Conservation (phyloP, 2,797 vertebrate species). For the Sebastes paucispinis region DNA sequence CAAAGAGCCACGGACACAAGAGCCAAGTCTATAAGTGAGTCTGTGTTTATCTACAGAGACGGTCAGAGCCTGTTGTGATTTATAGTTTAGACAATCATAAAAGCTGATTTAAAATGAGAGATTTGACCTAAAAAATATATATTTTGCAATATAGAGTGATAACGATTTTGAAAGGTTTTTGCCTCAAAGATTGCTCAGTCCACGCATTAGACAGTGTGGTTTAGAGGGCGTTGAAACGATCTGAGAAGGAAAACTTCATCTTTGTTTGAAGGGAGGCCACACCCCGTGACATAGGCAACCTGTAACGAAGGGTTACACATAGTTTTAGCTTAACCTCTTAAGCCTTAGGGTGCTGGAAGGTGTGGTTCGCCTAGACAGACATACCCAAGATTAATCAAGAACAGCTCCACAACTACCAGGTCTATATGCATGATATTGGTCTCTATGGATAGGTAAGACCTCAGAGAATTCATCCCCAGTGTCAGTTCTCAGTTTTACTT, state of each 20-base stretch:
- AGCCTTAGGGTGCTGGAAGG: no score
- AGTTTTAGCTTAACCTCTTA: no score
- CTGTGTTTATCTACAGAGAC: not conserved
- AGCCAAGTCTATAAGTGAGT: constrained; percentile 92
- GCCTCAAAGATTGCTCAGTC: no score
- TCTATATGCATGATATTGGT: no score
- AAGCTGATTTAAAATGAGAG: not conserved
- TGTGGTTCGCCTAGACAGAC: no score
- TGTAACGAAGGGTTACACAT: not conserved
- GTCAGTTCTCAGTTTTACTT: no score
- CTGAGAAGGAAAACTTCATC: not conserved
- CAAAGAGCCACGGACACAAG: constrained; percentile 74
- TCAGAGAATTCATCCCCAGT: no score
- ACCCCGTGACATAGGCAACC: not conserved
- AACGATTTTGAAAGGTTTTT: no score
- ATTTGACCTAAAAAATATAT: not conserved
- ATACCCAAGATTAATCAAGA: no score
- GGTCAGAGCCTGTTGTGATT: not conserved
- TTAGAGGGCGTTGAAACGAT: not conserved
- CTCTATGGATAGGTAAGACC: no score
- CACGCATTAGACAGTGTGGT: no score
- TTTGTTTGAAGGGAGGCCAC: not conserved
- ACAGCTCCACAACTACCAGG: no score
- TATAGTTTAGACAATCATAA: not conserved
- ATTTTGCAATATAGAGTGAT: not conserved